Base-by-base conservation (phyloP, 1,140 invertebrate species). In the Amyelois transitella region DNA sequence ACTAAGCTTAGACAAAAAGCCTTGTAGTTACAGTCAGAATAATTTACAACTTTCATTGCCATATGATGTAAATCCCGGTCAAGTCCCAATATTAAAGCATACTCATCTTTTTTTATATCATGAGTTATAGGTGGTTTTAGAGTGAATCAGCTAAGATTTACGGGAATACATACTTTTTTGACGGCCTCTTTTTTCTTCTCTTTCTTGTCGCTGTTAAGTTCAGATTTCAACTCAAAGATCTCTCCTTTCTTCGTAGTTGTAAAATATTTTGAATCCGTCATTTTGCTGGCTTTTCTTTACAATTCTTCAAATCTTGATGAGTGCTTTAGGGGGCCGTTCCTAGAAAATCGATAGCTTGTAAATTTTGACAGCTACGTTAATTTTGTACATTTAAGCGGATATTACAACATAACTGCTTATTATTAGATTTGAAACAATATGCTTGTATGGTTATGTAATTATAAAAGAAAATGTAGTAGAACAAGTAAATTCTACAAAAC, bases 221-320 rank as follows among this genome's bases (percentile, higher is more conserved):
- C 99, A 43, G 97, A 99, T 89, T 99, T 99, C 28, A 99, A 89
- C 89, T 99, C 98, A 89, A 99, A 99, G 75, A 99, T 99, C 91
- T 99, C 98, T 73, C 97, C 98, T 88, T 99, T 99, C 89, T 99
- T 99, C 55, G 98, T 99, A 59, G 98, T 99, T 6, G 98, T 99
- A 81, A 99, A 99, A 90, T 99, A 99, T 86, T 99, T 99, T 43
- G 98, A 99, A 89, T 99, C 99, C 43, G 98, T 99, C 98, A 99
- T 99, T 74, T 90, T 90, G 61, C 51, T 43, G 43, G 21, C 32
- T 60, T 56, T 17, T 48, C 7, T 1, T 19, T 55, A 43, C 28
- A 60, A 8, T 25, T 48, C 47, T 49, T 32, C 32, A 49, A 32
- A 54, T 52, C 53, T 50, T 53, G 57, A 32, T 43, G 20, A n/a